Evolutionary conservation across 2,797 vertebrate species (phyloP), one percentile per base, ranked within the genome.

Genomic region (Ptychadena robeensis): DNA sequence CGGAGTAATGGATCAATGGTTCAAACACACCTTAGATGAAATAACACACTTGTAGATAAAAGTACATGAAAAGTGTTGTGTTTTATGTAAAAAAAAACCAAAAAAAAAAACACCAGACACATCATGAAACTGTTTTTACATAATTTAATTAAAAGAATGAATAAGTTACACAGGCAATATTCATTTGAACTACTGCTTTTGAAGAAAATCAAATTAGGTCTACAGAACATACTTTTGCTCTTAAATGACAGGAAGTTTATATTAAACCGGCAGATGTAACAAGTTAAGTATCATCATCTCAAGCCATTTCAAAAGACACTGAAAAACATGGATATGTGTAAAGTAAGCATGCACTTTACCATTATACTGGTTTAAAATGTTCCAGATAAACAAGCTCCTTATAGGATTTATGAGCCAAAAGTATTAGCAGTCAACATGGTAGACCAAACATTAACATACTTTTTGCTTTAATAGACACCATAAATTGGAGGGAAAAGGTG

Each of bases 81-180:
- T n/a, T n/a, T n/a, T 18, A 10, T 15, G n/a, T 7, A n/a, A 22
- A 18, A 0, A 59, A 53, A n/a, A 5, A 10, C 8, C 28, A 2
- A 37, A 37, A n/a, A 25, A 66, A 40, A 48, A 48, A 48, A 44
- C 15, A 53, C 44, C 18, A n/a, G n/a, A n/a, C n/a, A n/a, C n/a
- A 53, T 18, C 6, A 6, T 1, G 44, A 53, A 35, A 14, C 11
- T 38, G 35, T 28, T 74, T 2, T 27, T 67, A 67, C 31, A 44
- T 6, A 18, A 9, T 44, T 72, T 67, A 48, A 48, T 40, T 77
- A 67, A 30, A 76, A 77, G 18, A 3, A 64, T 32, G 1, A 34
- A 77, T 66, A 77, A 67, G 32, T 77, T 66, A 77, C 34, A 35
- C 38, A 31, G 37, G 63, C 28, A 32, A 38, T 4, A 31, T 34